Base-by-base conservation (phyloP, 2,113 vertebrate species). In the Sitta europaea region DNA sequence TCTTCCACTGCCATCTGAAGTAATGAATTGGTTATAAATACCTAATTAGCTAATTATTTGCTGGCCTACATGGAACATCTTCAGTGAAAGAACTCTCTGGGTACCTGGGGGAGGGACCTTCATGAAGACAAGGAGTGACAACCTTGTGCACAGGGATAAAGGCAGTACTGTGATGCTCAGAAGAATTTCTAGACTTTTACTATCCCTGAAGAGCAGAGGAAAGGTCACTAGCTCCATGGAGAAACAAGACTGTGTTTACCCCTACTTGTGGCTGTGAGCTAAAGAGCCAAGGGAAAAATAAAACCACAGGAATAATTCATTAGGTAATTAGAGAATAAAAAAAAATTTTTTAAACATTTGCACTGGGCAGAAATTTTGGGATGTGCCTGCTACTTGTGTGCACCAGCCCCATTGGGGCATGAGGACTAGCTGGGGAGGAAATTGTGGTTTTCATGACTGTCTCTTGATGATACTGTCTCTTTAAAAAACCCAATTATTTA, bases 1-100 rank as follows among this genome's bases (percentile, higher is more conserved):
- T 28, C 27, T 95, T 92, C 73, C 31, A 80, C 76, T 89, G 53
- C 70, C 65, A 75, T 88, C 25, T 23, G 83, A 97, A 94, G 80
- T 73, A 90, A 97, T 92, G 91, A 95, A 90, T 90, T 97, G 70
- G 31, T 94, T 97, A 92, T 92, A 95, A 97, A 96, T 96, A 93
- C 84, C 92, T 98, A 97, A 98, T 98, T 98, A 97, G 96, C 94
- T 98, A 96, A 97, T 97, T 98, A 97, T 91, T 97, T 95, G 66
- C 70, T 94, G 79, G 81, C 90, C 91, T 97, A 94, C 54, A 80
- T 93, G 92, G 95, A 95, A 93, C 47, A 38, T 77, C 65, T 95
- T 95, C 90, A 82, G 61, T 74, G 54, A 81, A 86, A 91, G 93
- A 97, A 96, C 72, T 97, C 79, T 87, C 74, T 45, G 70, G 88